A percentile compares a stretch with the other conserved stretches of the same genome.
Evolutionary conservation across 64 coral and sea anemone genomes (phyloP).

Genomic region (Dendronephthya gigantea): DNA sequence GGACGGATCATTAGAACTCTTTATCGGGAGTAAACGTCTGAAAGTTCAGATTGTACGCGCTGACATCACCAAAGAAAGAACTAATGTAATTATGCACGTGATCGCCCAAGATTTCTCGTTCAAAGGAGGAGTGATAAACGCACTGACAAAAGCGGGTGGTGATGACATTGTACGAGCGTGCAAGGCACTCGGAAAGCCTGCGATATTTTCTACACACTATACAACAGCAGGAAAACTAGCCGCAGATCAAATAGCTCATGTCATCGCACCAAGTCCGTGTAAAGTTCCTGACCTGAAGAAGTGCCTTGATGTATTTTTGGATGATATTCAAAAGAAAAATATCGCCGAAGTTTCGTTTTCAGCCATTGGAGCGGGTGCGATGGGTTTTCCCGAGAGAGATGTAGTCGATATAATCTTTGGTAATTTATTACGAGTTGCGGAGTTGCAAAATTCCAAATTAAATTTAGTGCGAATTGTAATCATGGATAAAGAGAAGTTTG

Average conservation of each 20-base stretch:
- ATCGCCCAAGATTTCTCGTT: slow-evolving; percentile 12
- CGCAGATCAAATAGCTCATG: neutral
- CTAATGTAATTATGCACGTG: slow-evolving; percentile 23
- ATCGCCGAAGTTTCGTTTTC: slow-evolving; percentile 40
- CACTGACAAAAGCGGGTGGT: neutral
- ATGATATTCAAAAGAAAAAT: slow-evolving; percentile 4
- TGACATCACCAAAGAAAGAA: slow-evolving; percentile 11
- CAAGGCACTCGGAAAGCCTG: neutral
- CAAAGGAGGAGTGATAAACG: neutral
- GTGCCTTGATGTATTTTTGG: slow-evolving; percentile 40
- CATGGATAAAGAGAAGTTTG: neutral
- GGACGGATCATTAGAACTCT: neutral
- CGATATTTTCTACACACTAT: neutral
- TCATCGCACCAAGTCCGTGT: neutral
- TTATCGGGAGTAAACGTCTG: neutral
- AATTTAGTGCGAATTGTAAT: neutral
- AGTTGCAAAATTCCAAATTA: neutral
- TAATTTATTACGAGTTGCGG: slow-evolving; percentile 10
- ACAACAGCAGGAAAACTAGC: neutral
- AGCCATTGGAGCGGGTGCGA: slow-evolving; percentile 35
- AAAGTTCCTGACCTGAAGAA: slow-evolving; percentile 10
- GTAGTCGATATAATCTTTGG: slow-evolving; percentile 37
- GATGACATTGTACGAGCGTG: neutral
- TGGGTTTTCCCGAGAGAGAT: slow-evolving; percentile 9
- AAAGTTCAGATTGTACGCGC: slow-evolving; percentile 5